phyloP scores from a whole-genome alignment of 2,113 vertebrate species.

The Nothoprocta pentlandii region DNA sequence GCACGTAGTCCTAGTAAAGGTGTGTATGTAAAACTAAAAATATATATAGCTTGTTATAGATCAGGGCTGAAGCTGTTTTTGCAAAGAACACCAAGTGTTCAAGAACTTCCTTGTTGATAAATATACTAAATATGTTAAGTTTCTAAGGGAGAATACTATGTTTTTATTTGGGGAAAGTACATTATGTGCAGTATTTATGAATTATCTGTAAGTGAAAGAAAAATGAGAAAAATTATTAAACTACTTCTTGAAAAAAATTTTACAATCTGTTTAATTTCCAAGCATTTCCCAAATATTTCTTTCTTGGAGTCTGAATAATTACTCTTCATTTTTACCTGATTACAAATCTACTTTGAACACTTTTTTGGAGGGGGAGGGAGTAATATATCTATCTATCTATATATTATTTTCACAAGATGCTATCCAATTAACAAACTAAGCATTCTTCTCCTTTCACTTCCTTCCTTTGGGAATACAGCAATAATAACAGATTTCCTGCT shows the following conservation, averaged over 20 bases:
- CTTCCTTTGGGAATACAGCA: conserved; percentile 53
- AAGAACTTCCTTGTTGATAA: conserved; percentile 28
- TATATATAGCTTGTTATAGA: not conserved
- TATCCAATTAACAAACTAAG: conserved; percentile 44
- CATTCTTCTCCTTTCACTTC: conserved; percentile 20
- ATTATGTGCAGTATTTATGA: conserved; percentile 26
- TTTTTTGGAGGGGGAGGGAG: not conserved
- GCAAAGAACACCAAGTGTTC: conserved; percentile 43
- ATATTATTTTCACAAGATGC: conserved; percentile 15
- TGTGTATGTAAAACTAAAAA: not conserved
- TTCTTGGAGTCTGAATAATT: conserved; percentile 19
- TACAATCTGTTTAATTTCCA: conserved; percentile 29
- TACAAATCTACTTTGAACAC: not conserved
- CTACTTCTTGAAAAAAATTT: conserved; percentile 37
- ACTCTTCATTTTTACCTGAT: conserved; percentile 32
- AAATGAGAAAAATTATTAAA: conserved; percentile 33
- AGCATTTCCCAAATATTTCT: conserved; percentile 43
- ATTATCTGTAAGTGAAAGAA: conserved; percentile 52
- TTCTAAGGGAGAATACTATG: conserved; percentile 45
- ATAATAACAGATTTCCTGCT: conserved; percentile 59
- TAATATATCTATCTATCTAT: not conserved
- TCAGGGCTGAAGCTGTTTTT: not conserved
- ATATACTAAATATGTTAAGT: conserved; percentile 40
- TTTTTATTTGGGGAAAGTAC: conserved; percentile 16
- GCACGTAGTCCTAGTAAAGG: not conserved